These are phyloP conservation scores for Chondrosia reniformis DNA, from an alignment of 37 sponge, comb jelly and placozoan species.

Conservation along the genomic window DNA sequence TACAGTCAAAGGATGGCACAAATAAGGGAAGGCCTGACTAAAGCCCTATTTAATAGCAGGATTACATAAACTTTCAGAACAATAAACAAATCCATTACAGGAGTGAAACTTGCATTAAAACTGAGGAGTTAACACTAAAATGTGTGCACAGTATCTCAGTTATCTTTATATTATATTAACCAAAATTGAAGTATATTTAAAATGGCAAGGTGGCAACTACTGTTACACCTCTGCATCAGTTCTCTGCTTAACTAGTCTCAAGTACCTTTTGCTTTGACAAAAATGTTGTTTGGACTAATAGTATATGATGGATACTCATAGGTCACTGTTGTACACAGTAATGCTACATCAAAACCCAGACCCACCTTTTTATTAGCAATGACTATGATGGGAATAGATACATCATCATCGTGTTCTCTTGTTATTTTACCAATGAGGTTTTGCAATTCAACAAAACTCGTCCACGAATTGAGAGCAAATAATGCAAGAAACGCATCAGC, in stretches of 20 bases:
- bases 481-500: constrained; percentile 84
- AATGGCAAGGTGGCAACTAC: no score
- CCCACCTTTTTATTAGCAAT: constrained; percentile 80
- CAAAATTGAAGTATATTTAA: no score
- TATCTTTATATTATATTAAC: no score
- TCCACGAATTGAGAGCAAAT: constrained; percentile 74
- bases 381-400: constrained; percentile 70
- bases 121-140: no score
- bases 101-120: no score
- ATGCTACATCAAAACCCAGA: neutral
- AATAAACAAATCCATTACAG: neutral
- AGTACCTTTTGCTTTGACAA: no score
- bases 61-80: neutral
- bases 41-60: neutral
- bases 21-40: neutral
- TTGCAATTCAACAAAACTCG: constrained; percentile 66
- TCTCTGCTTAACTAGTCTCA: no score
- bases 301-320: neutral
- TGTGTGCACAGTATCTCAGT: no score
- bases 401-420: constrained; percentile 78
- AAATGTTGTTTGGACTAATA: neutral
- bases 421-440: constrained; percentile 66
- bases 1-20: neutral
- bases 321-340: neutral
- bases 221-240: no score